Evolutionary conservation across 2,797 vertebrate species (phyloP), one percentile per base, ranked within the genome.

Genomic region (Serranus cabrilla): DNA sequence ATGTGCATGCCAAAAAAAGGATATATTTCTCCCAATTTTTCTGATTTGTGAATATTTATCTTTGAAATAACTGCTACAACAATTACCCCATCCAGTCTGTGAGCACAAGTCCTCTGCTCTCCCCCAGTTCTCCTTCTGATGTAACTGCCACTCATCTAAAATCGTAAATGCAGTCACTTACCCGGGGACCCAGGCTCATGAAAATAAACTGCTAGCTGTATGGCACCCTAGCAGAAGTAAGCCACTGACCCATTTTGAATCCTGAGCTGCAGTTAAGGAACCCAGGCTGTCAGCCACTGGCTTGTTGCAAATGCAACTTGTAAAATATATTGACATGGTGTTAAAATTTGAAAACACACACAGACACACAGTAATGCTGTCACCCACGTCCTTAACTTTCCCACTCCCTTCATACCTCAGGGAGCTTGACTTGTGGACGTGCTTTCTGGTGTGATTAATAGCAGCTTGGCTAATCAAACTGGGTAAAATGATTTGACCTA

Each of bases 201-300:
- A 85, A 82, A 80, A 74, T 80, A 78, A 83, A 83, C 68, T 73
- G 23, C 74, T 20, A 49, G 66, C 34, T 8, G 9, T 76, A 42
- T 55, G 74, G 63, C 1, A 7, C 27, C 57, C 8, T 25, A 75
- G 45, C 31, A 75, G 63, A 70, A 74, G 34, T 31, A 42, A 65
- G 52, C 56, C 66, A 16, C n/a, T 13, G 49, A 61, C 54, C 55
- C 39, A 64, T 78, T 78, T 72, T 80, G 23, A 74, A 76, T 77
- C 31, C 66, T 21, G 11, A 73, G 51, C 39, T 52, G 57, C 45
- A 69, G 49, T 69, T 55, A 59, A 73, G 21, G 49, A 75, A 63
- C 13, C 17, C 25, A 69, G 49, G 45, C 37, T 21, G 21, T 61
- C 34, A 64, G 27, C 25, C 3, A 1, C 2, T 16, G 25, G 23